Conservation (phyloP, 2,113 vertebrate genomes). For the Pygoscelis antarcticus region DNA sequence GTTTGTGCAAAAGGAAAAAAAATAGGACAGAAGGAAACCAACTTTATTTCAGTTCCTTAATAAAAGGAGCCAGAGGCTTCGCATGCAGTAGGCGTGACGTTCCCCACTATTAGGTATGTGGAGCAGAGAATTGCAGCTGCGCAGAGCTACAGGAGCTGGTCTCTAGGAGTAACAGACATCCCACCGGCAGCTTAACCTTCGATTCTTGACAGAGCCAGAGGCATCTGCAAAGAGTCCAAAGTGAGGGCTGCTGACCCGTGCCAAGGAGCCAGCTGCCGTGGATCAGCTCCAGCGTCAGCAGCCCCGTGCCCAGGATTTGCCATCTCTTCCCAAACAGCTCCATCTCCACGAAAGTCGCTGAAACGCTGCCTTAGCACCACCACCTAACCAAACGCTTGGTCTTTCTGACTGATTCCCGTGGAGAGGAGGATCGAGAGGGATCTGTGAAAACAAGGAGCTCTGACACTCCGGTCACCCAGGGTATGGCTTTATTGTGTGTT, state of each 20-base stretch:
- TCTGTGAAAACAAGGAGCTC: background rate
- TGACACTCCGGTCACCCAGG: background rate
- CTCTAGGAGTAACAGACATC: background rate
- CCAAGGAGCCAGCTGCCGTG: conserved; percentile 19
- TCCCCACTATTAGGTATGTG: background rate
- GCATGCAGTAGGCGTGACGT: background rate
- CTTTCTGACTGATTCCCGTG: background rate
- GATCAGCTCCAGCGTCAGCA: background rate
- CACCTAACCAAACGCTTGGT: background rate
- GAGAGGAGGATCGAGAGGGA: background rate
- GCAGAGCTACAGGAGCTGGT: background rate
- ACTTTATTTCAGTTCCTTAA: background rate
- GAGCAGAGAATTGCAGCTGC: background rate
- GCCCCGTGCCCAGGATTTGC: background rate
- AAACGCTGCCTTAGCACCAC: background rate
- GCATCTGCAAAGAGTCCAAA: background rate
- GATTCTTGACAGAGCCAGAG: background rate
- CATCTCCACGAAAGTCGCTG: background rate
- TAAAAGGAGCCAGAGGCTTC: background rate
- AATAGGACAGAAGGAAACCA: background rate
- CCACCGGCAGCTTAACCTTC: background rate
- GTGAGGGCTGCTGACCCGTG: background rate
- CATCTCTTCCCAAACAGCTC: background rate
- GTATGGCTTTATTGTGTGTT: background rate
- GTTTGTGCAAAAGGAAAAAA: background rate